These are phyloP conservation scores for Cacajao melanocephalus DNA, from an alignment of 2,797 vertebrate species.

Conservation along the genomic window DNA sequence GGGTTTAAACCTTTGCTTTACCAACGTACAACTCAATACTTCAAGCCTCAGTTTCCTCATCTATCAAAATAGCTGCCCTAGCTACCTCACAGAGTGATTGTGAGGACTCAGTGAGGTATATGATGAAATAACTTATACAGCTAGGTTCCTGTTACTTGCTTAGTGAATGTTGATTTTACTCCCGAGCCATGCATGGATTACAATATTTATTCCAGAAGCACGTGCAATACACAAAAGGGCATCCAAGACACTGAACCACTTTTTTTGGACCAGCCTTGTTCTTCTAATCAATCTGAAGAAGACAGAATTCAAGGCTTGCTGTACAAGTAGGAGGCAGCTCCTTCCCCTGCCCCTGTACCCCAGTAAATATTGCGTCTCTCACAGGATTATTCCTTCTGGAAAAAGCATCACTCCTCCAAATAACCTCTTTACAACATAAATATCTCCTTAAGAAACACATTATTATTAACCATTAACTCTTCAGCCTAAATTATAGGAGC, in stretches of 20 bases:
- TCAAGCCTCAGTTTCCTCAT: neutral
- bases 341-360: neutral
- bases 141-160: neutral
- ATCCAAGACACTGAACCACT: neutral
- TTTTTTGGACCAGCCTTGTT: neutral
- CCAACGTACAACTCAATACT: neutral
- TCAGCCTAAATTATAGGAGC: neutral
- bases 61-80: neutral
- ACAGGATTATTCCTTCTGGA: neutral
- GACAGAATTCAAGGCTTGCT: neutral
- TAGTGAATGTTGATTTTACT: neutral
- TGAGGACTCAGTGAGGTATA: neutral
- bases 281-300: neutral
- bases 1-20: slow-evolving; percentile 12
- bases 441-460: neutral
- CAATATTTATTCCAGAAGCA: neutral
- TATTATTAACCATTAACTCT: slow-evolving; percentile 3
- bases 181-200: neutral
- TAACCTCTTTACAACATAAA: neutral
- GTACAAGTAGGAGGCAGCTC: neutral
- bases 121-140: neutral
- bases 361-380: neutral
- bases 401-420: neutral
- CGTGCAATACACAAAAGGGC: neutral
- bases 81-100: neutral